These are phyloP conservation scores for Dyspetes luteomarginatus DNA, from an alignment of 2,888 invertebrate genomes.

Conservation along the genomic window DNA sequence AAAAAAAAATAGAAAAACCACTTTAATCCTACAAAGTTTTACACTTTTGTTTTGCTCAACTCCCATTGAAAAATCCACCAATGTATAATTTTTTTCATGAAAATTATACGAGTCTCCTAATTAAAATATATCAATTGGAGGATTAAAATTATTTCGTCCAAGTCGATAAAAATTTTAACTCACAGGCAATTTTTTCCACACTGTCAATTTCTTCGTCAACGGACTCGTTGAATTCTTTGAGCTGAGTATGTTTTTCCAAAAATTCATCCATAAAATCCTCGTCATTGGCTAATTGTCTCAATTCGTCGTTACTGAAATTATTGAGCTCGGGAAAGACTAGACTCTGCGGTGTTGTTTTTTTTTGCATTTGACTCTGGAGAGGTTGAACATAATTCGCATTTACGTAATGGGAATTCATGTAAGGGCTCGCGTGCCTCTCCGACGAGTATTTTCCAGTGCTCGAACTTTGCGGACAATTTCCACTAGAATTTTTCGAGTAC, in stretches of 20 bases:
- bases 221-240: conserved; percentile 88
- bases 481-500: conserved; percentile 69
- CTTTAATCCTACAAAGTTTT: no score
- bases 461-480: conserved; percentile 69
- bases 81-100: conserved; percentile 4
- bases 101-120: neutral
- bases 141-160: no score
- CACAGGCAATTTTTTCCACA: conserved; percentile 89
- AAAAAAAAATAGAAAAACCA: neutral
- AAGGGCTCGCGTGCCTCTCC: conserved; percentile 74
- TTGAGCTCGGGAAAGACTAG: conserved; percentile 84
- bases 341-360: conserved; percentile 77
- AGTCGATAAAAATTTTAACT: no score
- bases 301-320: conserved; percentile 86
- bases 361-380: conserved; percentile 67
- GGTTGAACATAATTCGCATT: conserved; percentile 77
- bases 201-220: conserved; percentile 89
- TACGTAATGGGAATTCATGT: conserved; percentile 76
- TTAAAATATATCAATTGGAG: conserved; percentile 62
- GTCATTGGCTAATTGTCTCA: conserved; percentile 88
- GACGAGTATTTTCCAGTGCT: conserved; percentile 75
- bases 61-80: no score
- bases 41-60: no score
- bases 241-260: conserved; percentile 88
- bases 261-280: conserved; percentile 90